phyloP scores from a whole-genome alignment of 2,113 vertebrate species.

The Scytalopus superciliaris region DNA sequence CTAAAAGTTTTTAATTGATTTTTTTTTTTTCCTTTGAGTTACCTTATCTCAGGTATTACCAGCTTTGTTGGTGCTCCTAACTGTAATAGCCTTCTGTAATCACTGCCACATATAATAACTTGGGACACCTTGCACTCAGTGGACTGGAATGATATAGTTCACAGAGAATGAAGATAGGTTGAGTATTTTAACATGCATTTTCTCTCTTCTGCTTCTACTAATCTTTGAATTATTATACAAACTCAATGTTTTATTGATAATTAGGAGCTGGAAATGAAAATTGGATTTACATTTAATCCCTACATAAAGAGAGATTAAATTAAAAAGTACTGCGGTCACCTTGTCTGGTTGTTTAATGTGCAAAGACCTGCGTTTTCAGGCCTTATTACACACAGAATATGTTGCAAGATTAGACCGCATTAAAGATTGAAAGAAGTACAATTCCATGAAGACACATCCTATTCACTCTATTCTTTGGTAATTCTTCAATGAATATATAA shows the following conservation, averaged over 20 bases:
- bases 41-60: background rate
- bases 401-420: background rate
- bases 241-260: constrained; percentile 24
- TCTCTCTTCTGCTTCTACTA: background rate
- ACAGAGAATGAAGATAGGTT: background rate
- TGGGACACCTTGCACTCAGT: background rate
- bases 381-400: background rate
- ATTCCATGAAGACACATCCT: background rate
- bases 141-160: background rate
- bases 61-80: background rate
- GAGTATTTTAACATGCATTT: background rate
- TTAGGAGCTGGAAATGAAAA: background rate
- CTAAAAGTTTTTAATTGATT: background rate
- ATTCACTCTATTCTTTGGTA: background rate
- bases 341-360: background rate
- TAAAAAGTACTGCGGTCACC: background rate
- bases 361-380: background rate
- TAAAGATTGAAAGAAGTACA: background rate
- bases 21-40: background rate
- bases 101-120: background rate
- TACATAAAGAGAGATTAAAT: constrained; percentile 11
- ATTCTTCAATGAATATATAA: background rate
- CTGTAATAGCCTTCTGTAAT: background rate
- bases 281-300: constrained; percentile 18
- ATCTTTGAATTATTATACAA: constrained; percentile 16